Conservation (phyloP, 2,888 invertebrate genomes). For the Pandemis heparana region DNA sequence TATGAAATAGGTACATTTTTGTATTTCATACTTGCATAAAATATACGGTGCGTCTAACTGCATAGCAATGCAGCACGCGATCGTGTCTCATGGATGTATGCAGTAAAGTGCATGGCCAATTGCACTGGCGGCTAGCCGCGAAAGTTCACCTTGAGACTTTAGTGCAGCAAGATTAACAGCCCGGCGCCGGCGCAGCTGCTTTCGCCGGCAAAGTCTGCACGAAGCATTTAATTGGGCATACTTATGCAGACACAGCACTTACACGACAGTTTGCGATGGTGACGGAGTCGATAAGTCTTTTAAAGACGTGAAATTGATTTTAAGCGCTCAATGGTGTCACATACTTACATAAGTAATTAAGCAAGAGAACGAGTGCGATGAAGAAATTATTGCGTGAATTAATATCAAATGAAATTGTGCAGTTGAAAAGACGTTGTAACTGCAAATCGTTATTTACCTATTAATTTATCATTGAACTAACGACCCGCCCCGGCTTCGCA, state of each 20-base stretch:
- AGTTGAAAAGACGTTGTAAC: background rate
- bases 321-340: background rate
- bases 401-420: background rate
- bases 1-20: too few relatives aligned
- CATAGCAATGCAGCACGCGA: background rate
- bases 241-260: constrained; percentile 22
- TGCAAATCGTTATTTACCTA: background rate
- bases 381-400: background rate
- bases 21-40: background rate
- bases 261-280: constrained; percentile 15
- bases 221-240: constrained; percentile 21
- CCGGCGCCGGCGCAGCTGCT: constrained; percentile 62
- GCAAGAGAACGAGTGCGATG: background rate
- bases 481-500: too few relatives aligned
- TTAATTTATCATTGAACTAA: background rate
- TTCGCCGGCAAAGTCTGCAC: constrained; percentile 63
- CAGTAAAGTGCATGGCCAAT: constrained; percentile 49
- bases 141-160: constrained; percentile 79
- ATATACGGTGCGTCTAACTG: background rate
- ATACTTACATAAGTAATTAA: background rate
- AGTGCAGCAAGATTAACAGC: constrained; percentile 70
- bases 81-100: background rate
- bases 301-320: constrained; percentile 12
- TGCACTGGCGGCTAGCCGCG: constrained; percentile 62
- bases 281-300: constrained; percentile 24